These are phyloP conservation scores for Metalampra italica DNA, from an alignment of 2,888 invertebrate species.

Conservation along the genomic window DNA sequence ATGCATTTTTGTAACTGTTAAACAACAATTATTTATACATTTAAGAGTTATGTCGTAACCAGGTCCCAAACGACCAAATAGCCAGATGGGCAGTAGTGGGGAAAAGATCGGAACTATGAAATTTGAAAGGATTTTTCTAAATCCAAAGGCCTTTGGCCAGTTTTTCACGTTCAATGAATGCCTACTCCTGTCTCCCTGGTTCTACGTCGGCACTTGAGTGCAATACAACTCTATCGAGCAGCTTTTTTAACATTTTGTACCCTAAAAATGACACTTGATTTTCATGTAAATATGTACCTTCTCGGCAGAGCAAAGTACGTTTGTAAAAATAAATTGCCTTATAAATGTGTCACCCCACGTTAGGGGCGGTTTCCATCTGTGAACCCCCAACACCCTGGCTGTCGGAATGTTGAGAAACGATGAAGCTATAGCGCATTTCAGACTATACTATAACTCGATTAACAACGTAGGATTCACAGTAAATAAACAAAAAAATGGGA, in stretches of 20 bases:
- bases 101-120: no score
- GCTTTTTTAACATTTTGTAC: conserved; percentile 8
- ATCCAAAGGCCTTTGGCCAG: no score
- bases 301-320: conserved; percentile 13
- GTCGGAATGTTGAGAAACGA: background rate
- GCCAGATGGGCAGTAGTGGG: no score
- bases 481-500: no score
- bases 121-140: no score
- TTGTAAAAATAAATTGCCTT: conserved; percentile 53
- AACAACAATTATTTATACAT: no score
- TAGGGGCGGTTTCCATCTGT: conserved; percentile 13
- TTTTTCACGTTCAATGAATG: no score
- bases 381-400: background rate
- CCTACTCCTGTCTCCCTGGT: no score
- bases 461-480: background rate
- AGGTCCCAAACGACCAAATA: no score
- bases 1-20: no score
- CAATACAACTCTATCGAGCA: background rate
- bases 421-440: no score
- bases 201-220: background rate
- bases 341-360: conserved; percentile 35
- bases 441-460: background rate
- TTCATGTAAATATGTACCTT: conserved; percentile 14
- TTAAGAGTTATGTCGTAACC: no score
- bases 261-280: conserved; percentile 5